phyloP scores from a whole-genome alignment of 2,888 invertebrate genomes.

The Campopleginae sp. region DNA sequence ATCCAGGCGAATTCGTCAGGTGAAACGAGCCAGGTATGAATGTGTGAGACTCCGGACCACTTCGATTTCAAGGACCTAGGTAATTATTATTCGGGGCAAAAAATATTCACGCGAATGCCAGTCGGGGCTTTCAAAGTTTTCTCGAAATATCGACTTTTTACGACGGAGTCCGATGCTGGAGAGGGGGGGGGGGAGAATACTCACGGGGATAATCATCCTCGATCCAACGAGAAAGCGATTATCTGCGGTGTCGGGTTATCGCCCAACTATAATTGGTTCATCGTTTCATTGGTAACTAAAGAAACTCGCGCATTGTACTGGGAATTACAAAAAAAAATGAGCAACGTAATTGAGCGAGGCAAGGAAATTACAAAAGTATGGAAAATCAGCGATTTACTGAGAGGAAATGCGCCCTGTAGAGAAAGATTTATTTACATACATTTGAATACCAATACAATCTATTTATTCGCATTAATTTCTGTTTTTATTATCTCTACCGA shows the following conservation, averaged over 20 bases:
- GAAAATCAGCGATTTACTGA: slow-evolving; percentile 19
- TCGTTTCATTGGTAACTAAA: neutral
- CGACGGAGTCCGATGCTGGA: neutral
- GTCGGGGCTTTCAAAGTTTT: neutral
- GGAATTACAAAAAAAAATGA: slow-evolving; percentile 29
- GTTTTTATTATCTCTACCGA: slow-evolving; percentile 44
- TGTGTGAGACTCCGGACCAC: slow-evolving; percentile 14
- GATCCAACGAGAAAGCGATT: neutral
- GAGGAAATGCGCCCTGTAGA: slow-evolving; percentile 54
- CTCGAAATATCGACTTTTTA: neutral
- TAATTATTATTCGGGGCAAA: neutral
- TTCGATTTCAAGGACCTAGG: neutral
- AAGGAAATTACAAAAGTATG: slow-evolving; percentile 27
- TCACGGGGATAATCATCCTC: slow-evolving; percentile 2
- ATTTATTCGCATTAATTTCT: slow-evolving; percentile 64
- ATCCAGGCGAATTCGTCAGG: neutral
- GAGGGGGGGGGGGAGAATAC: neutral
- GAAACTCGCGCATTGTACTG: neutral
- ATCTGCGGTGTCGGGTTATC: neutral
- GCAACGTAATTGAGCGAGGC: neutral
- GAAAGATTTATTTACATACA: slow-evolving; percentile 76
- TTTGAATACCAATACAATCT: slow-evolving; percentile 83
- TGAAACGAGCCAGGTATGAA: neutral
- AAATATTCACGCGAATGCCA: neutral
- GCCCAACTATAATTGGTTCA: neutral